Base-by-base conservation (phyloP, 2,797 vertebrate genomes). In the Scarus forsteni region DNA sequence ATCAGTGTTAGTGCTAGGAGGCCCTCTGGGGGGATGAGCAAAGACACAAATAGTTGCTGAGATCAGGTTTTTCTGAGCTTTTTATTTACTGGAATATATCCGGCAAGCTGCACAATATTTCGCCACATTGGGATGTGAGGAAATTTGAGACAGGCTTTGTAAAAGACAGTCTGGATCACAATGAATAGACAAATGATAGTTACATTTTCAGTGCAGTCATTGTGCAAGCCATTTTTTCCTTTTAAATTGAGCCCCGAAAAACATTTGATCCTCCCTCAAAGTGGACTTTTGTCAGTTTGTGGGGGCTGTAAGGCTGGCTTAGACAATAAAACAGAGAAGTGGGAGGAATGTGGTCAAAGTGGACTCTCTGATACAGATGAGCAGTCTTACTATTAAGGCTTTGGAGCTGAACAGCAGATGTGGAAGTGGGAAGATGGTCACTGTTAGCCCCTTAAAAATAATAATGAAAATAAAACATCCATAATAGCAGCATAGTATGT, bases 1-100 rank as follows among this genome's bases (percentile, higher is more conserved):
- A 73, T 79, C 60, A 55, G 65, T 59, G 46, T 77, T 57, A 53
- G 65, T 69, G 43, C 19, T 43, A 50, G 59, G 16, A 8, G 0
- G 8, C 39, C 46, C 50, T 34, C n/a, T 5, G 19, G 45, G 61
- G 18, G 8, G 7, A 18, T 55, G 57, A 7, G 9, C 1, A 66
- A 39, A 15, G 39, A 46, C 60, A 54, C 39, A 60, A 62, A 58
- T 68, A 11, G 16, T 46, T 73, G 61, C 34, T 81, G 58, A 64
- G 44, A 65, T 75, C 8, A 10, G 18, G 1, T 67, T 68, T 68
- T 36, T 42, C 16, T 39, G 45, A 73, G n/a, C n/a, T 61, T 10
- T 64, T 50, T 59, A 72, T 66, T 66, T 65, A 51, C 48, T 42
- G 10, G 42, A 12, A 34, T 13, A 27, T 67, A 34, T 69, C 43